These are phyloP conservation scores for Myiozetetes cayanensis DNA, from an alignment of 2,113 vertebrate species.

Conservation along the genomic window DNA sequence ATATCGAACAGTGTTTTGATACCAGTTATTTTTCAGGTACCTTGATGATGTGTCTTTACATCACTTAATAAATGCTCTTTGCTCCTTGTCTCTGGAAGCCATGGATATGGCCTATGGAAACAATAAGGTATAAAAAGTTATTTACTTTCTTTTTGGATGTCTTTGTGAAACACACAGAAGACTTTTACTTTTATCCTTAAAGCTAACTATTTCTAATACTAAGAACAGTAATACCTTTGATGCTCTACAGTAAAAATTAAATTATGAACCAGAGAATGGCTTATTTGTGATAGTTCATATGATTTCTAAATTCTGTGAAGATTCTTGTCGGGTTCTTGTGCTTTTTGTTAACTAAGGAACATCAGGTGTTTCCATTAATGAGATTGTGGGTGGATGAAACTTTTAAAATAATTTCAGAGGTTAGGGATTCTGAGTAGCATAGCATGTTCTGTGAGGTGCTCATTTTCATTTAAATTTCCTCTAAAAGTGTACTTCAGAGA, in stretches of 20 bases:
- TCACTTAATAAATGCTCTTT: constrained; percentile 98
- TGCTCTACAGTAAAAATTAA: neutral
- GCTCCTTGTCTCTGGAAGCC: constrained; percentile 95
- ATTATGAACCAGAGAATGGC: neutral
- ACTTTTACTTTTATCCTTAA: neutral
- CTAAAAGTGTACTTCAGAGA: neutral
- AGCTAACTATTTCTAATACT: neutral
- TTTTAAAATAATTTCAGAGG: neutral
- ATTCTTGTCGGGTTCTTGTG: neutral
- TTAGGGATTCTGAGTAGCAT: neutral
- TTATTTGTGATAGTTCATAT: neutral
- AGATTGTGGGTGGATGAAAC: neutral
- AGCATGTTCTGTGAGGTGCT: neutral
- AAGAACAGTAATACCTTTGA: neutral
- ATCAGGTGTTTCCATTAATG: neutral
- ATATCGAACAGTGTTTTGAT: constrained; percentile 40
- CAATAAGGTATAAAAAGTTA: constrained; percentile 84
- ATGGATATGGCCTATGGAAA: constrained; percentile 99
- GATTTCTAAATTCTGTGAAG: neutral
- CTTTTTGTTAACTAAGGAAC: neutral
- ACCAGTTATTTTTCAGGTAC: constrained; percentile 82
- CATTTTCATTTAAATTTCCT: neutral
- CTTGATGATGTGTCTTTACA: constrained; percentile 98
- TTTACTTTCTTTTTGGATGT: neutral
- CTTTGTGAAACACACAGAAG: neutral